Conservation (phyloP, 2,113 vertebrate species). For the Aegithalos caudatus region DNA sequence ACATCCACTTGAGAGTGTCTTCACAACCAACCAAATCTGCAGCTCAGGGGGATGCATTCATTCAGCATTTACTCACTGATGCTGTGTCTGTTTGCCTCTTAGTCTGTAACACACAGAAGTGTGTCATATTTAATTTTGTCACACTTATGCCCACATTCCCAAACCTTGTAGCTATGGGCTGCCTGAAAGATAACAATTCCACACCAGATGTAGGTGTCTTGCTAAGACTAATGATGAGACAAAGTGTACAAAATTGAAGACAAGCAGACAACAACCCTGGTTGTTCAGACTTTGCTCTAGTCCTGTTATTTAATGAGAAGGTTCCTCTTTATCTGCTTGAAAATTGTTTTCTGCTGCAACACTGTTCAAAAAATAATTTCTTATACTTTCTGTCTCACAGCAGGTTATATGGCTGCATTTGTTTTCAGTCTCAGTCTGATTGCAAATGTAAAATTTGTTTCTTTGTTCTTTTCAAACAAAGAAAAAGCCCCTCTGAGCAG, state of each 20-base stretch:
- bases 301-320: background rate
- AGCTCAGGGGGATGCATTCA: background rate
- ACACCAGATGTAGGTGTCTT: background rate
- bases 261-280: background rate
- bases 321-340: background rate
- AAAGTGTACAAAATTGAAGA: background rate
- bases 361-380: background rate
- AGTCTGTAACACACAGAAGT: background rate
- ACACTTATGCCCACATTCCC: background rate
- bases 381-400: background rate
- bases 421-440: background rate
- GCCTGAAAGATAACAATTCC: background rate
- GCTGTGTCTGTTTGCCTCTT: background rate
- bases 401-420: background rate
- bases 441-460: background rate
- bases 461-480: constrained; percentile 27
- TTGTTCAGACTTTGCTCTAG: background rate
- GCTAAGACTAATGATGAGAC: background rate
- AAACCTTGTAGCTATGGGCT: background rate
- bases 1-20: background rate
- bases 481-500: background rate
- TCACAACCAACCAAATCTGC: background rate
- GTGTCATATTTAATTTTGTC: background rate
- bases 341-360: background rate
- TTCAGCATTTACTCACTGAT: background rate